phyloP scores from a whole-genome alignment of 2,888 invertebrate species.

The Caenorhabditis angaria region DNA sequence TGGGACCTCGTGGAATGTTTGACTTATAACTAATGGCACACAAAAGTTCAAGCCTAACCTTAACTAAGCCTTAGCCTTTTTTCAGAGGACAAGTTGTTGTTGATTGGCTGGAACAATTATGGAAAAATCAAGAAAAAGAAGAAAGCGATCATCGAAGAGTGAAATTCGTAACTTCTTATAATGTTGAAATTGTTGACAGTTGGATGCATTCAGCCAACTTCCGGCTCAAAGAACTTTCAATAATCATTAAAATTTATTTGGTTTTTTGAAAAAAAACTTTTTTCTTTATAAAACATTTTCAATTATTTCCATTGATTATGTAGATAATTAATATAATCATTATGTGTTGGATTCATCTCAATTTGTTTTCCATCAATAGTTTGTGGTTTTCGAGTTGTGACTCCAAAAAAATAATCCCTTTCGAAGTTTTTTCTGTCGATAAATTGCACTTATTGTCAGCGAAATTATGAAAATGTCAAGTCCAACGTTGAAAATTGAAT shows the following conservation, averaged over 20 bases:
- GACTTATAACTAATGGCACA: too few species aligned
- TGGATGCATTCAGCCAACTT: slow-evolving; percentile 58
- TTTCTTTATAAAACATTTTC: too few species aligned
- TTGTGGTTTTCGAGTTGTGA: too few species aligned
- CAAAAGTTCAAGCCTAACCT: not conserved
- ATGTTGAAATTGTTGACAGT: slow-evolving; percentile 55
- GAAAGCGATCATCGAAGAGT: slow-evolving; percentile 24
- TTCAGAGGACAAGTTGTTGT: slow-evolving; percentile 66
- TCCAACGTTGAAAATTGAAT: not conserved
- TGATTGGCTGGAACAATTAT: slow-evolving; percentile 61
- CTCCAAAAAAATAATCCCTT: too few species aligned
- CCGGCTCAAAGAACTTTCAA: slow-evolving; percentile 26
- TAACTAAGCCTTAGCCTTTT: not conserved
- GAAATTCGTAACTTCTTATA: slow-evolving; percentile 58
- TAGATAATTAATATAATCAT: too few species aligned
- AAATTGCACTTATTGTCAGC: not conserved
- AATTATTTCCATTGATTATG: too few species aligned
- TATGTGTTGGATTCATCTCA: too few species aligned
- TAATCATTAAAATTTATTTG: too few species aligned
- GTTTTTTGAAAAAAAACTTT: too few species aligned
- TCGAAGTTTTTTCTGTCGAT: too few species aligned
- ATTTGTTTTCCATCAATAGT: too few species aligned
- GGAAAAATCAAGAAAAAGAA: slow-evolving; percentile 43
- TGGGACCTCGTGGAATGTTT: too few species aligned
- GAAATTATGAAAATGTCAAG: not conserved